These are phyloP conservation scores for Operophtera brumata DNA, from an alignment of 2,888 invertebrate species.

Conservation along the genomic window DNA sequence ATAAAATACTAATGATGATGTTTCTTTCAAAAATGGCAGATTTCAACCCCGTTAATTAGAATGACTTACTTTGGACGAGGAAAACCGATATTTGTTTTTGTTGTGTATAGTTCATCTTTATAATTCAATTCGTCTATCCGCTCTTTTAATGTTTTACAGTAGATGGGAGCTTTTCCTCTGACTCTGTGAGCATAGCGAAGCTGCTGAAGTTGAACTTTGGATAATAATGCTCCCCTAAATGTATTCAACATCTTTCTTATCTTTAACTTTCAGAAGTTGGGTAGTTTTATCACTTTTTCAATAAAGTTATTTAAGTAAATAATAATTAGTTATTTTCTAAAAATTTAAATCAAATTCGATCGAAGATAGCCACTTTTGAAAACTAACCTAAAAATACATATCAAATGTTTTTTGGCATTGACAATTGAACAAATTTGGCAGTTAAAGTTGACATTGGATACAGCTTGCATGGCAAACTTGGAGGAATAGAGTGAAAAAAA, in stretches of 20 bases:
- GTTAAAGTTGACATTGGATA: too few relatives aligned
- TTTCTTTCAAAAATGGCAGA: too few relatives aligned
- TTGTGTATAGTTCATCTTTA: slow-evolving; percentile 67
- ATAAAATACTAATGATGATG: too few relatives aligned
- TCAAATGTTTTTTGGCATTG: too few relatives aligned
- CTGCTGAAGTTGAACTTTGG: slow-evolving; percentile 61
- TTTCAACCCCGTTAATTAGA: too few relatives aligned
- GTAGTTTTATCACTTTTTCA: not conserved
- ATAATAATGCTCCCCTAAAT: slow-evolving; percentile 44
- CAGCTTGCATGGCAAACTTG: too few relatives aligned
- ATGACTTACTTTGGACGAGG: slow-evolving; percentile 58
- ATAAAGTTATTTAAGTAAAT: too few relatives aligned
- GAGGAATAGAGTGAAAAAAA: too few relatives aligned
- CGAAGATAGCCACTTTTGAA: too few relatives aligned
- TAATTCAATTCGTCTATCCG: slow-evolving; percentile 83
- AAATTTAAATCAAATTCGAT: too few relatives aligned
- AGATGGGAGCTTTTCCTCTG: slow-evolving; percentile 86
- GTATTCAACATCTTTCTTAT: slow-evolving; percentile 57
- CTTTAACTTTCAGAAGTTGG: not conserved
- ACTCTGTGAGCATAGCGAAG: slow-evolving; percentile 79
- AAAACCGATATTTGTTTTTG: slow-evolving; percentile 67
- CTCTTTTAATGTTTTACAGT: slow-evolving; percentile 84
- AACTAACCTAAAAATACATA: too few relatives aligned
- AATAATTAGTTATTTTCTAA: not conserved
- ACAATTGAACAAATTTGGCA: too few relatives aligned